Evolutionary conservation across 53 echinoderm and acorn worm genomes (phyloP).

Genomic region (Zoroaster sp.): DNA sequence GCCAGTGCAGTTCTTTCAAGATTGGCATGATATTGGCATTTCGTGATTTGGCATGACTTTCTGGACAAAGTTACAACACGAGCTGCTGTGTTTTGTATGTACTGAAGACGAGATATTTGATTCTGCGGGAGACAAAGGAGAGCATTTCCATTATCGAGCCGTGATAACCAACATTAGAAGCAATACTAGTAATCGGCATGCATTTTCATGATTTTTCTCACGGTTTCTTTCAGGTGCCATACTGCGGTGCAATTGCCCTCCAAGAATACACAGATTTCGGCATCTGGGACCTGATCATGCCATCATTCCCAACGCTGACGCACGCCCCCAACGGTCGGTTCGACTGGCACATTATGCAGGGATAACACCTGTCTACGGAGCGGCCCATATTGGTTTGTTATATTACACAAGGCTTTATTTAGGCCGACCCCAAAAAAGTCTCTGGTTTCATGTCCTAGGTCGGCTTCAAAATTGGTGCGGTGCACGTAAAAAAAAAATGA

Average conservation of each 20-base stretch:
- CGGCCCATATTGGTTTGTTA: not conserved
- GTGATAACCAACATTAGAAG: no score
- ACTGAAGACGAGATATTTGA: no score
- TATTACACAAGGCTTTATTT: not conserved
- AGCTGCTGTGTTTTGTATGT: no score
- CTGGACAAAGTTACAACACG: no score
- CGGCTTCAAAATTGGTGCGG: no score
- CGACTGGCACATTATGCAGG: slow-evolving; percentile 96
- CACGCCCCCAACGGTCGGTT: slow-evolving; percentile 97
- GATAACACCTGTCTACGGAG: slow-evolving; percentile 28
- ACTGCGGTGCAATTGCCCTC: slow-evolving; percentile 81
- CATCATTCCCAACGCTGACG: slow-evolving; percentile 90
- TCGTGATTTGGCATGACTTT: no score
- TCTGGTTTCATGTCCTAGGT: not conserved
- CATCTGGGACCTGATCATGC: slow-evolving; percentile 88
- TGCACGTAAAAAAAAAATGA: no score
- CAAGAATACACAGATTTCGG: slow-evolving; percentile 86
- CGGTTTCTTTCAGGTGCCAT: slow-evolving; percentile 63
- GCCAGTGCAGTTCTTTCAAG: no score
- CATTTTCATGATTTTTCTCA: not conserved
- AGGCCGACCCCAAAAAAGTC: not conserved
- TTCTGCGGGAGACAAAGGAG: no score
- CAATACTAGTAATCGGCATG: no score
- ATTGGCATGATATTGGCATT: no score
- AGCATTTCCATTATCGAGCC: no score